phyloP scores from a whole-genome alignment of 2,113 vertebrate genomes.

The Protobothrops flavoviridis region DNA sequence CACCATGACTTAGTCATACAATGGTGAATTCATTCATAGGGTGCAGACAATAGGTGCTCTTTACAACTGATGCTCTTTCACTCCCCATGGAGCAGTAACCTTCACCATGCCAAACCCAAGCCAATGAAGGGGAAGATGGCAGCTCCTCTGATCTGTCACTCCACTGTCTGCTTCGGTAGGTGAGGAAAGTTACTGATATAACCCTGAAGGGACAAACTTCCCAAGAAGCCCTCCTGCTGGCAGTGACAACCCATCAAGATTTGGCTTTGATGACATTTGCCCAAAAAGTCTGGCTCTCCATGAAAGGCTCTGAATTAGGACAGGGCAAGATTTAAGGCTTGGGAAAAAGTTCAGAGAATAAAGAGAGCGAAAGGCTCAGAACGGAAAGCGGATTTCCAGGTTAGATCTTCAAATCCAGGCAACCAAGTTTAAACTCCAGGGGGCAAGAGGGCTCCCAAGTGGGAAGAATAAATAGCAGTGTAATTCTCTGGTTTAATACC shows the following conservation, averaged over 20 bases:
- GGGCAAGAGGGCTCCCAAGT: not conserved
- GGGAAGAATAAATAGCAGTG: not conserved
- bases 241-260: not conserved
- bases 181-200: not conserved
- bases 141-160: not conserved
- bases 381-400: not conserved
- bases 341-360: not conserved
- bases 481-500: not conserved
- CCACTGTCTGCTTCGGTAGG: no score
- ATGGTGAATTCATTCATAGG: not conserved
- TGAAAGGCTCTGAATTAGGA: not conserved
- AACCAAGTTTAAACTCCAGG: not conserved
- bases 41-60: not conserved
- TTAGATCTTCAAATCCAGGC: not conserved
- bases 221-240: not conserved
- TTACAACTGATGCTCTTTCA: not conserved
- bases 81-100: not conserved
- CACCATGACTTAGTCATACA: not conserved
- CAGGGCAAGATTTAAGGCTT: not conserved
- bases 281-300: not conserved
- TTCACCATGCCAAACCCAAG: not conserved
- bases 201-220: not conserved
- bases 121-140: not conserved
- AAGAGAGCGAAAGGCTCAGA: not conserved
- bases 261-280: not conserved